These are phyloP conservation scores for Steromphala cineraria DNA, from an alignment of 2,888 invertebrate genomes.

Conservation along the genomic window DNA sequence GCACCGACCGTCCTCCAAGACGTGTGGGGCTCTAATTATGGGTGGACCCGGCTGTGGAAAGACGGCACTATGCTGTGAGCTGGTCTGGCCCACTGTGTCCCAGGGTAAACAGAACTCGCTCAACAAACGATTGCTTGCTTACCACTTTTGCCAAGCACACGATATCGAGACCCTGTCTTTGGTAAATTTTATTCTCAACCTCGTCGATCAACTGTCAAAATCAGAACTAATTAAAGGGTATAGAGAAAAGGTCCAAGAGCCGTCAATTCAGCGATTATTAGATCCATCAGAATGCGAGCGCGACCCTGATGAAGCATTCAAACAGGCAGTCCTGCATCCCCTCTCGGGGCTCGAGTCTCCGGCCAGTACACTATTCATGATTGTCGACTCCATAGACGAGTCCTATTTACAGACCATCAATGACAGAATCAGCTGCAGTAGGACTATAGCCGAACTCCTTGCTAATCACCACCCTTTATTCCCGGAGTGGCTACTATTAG, in stretches of 20 bases:
- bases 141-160: conserved; percentile 84
- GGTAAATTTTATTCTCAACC: conserved; percentile 84
- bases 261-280: conserved; percentile 84
- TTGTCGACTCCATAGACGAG: conserved; percentile 96
- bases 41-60: conserved; percentile 97
- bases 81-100: conserved; percentile 83
- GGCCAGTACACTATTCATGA: conserved; percentile 85
- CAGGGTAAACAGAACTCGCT: conserved; percentile 78
- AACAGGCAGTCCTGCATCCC: conserved; percentile 90
- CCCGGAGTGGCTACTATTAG: conserved; percentile 93
- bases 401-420: conserved; percentile 69
- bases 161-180: conserved; percentile 83
- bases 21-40: conserved; percentile 90
- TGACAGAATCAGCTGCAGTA: conserved; percentile 63
- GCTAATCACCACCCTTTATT: conserved; percentile 92
- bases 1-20: conserved; percentile 84
- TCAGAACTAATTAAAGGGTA: conserved; percentile 64
- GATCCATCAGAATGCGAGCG: conserved; percentile 86
- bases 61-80: conserved; percentile 78
- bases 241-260: conserved; percentile 79
- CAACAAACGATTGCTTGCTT: conserved; percentile 87
- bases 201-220: conserved; percentile 81
- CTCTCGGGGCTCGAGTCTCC: conserved; percentile 90
- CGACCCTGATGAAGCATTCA: conserved; percentile 93
- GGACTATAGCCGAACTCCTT: conserved; percentile 81